These are phyloP conservation scores for Tapirus indicus DNA, from an alignment of 2,797 vertebrate species.

Conservation along the genomic window DNA sequence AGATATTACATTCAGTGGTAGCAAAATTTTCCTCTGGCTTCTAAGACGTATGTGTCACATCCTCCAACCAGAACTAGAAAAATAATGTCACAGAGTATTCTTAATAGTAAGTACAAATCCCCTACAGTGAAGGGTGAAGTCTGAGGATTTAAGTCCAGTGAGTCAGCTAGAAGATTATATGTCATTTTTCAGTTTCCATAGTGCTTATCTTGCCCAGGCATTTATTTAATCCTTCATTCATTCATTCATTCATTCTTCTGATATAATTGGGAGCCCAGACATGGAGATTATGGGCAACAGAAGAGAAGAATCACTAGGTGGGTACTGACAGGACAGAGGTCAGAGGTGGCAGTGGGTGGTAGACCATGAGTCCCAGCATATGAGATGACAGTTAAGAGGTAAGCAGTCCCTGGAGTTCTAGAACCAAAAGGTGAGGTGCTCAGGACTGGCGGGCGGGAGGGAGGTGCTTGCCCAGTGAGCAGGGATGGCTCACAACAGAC, in stretches of 20 bases:
- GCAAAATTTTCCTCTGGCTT: slow-evolving; percentile 21
- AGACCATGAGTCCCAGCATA: background rate
- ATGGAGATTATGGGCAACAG: background rate
- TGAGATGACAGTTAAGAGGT: background rate
- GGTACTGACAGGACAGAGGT: background rate
- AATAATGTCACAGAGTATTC: background rate
- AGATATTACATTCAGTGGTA: background rate
- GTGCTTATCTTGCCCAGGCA: background rate
- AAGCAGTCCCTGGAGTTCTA: background rate
- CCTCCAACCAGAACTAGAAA: slow-evolving; percentile 25
- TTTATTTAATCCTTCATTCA: background rate
- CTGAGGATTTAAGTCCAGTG: background rate
- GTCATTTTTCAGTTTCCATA: background rate
- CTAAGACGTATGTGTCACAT: background rate
- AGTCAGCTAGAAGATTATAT: background rate
- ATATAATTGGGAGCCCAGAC: background rate
- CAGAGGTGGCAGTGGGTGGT: background rate
- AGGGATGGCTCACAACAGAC: background rate
- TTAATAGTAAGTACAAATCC: background rate
- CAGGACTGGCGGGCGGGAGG: background rate
- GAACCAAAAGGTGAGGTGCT: background rate
- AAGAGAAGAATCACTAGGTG: background rate
- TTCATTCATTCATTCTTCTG: background rate
- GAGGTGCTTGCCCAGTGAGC: background rate
- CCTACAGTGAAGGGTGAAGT: background rate